These are phyloP conservation scores for Saccostrea glomerata DNA, from an alignment of 1,140 invertebrate species.

Conservation along the genomic window DNA sequence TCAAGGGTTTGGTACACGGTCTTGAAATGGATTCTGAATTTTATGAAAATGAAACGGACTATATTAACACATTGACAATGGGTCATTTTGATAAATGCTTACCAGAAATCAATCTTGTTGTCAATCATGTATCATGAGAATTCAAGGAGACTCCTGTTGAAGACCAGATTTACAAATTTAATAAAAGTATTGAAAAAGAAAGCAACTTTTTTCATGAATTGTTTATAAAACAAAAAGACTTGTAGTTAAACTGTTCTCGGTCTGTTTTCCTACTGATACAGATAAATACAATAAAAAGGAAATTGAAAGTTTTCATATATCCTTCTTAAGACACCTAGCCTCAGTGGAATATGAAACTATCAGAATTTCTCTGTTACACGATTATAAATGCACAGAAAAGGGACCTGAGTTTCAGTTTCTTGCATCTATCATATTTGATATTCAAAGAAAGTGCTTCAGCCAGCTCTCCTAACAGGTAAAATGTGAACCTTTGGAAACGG, in stretches of 20 bases:
- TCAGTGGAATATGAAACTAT: constrained; percentile 10
- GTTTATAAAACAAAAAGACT: neutral
- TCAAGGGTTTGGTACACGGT: no score
- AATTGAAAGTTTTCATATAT: constrained; percentile 17
- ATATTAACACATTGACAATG: no score
- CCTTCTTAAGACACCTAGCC: neutral
- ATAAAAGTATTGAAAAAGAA: neutral
- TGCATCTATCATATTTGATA: constrained; percentile 3
- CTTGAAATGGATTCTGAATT: no score
- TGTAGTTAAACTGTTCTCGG: neutral
- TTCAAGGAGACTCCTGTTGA: neutral
- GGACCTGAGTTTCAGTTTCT: neutral
- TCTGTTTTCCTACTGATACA: neutral
- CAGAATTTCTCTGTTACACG: neutral
- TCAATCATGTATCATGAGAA: no score
- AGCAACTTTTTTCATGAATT: constrained; percentile 9
- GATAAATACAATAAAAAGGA: neutral
- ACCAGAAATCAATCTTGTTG: no score
- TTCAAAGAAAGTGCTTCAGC: constrained; percentile 31
- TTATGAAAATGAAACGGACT: no score
- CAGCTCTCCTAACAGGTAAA: constrained; percentile 3
- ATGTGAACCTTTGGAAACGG: no score
- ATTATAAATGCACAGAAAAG: neutral
- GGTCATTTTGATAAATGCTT: no score
- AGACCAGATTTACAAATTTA: neutral